Base-by-base conservation (phyloP, 2,113 vertebrate species). In the Gambusia holbrooki region DNA sequence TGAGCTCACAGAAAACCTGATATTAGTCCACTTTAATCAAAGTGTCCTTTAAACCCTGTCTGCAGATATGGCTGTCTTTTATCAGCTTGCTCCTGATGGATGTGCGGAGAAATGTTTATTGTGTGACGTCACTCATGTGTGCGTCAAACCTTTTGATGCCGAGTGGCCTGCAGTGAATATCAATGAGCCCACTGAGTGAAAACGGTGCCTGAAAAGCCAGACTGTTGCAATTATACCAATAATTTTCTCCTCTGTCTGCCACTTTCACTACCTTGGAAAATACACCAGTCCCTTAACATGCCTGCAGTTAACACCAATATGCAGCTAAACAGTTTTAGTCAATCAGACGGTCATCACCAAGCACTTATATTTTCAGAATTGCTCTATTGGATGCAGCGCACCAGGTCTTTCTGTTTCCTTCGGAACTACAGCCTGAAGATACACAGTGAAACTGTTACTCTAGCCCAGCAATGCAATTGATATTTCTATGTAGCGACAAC, bases 91-190 rank as follows among this genome's bases (percentile, higher is more conserved):
- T 83, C 72, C 79, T 78, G 79, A 66, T 77, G 84, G 82, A 72
- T 81, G 73, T 79, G 69, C 66, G 76, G 80, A 73, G 73, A 84
- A 88, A 85, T 87, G 63, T 89, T 83, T 84, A 74, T 76, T 86
- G 62, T 71, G 37, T 90, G 91, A 87, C 76, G 76, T 90, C 89
- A 89, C 66, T 42, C 73, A 71, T 74, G 67, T 76, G 86, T 90
- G 90, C 83, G 80, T 92, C 89, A 92, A 72, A 81, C 51, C 68
- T 78, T 54, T 75, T 81, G 73, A 85, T 84, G 81, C 76, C 69
- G 74, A 90, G 75, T 73, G 69, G 79, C 84, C 79, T 45, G 87
- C 76, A 48, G 66, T 71, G 88, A 90, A 86, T 87, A 66, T 75
- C 80, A 92, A 90, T 88, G 86, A 88, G 73, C 69, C 74, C 37